phyloP scores from a whole-genome alignment of 1,140 invertebrate species.

The Anthonomus grandis region DNA sequence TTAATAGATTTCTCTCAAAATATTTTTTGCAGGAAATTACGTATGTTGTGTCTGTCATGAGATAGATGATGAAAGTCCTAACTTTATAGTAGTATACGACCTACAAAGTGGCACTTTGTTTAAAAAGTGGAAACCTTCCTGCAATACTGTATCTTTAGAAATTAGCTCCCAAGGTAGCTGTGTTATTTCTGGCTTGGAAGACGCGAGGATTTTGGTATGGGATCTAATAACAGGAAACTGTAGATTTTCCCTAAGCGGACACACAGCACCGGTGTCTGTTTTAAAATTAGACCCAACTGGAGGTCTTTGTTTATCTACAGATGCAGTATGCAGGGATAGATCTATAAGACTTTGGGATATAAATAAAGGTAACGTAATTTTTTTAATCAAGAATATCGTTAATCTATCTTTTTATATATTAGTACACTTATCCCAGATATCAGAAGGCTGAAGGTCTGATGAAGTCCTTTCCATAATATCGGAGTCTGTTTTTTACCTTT shows the following conservation, averaged over 20 bases:
- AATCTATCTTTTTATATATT: no score
- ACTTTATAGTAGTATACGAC: slow-evolving; percentile 89
- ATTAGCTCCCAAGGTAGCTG: slow-evolving; percentile 76
- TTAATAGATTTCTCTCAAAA: no score
- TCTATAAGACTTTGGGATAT: slow-evolving; percentile 78
- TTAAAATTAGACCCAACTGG: slow-evolving; percentile 70
- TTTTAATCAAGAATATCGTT: no score
- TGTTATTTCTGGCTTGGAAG: slow-evolving; percentile 79
- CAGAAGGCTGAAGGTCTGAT: no score
- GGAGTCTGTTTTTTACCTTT: no score
- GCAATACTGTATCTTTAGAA: slow-evolving; percentile 73
- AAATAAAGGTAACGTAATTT: slow-evolving; percentile 62
- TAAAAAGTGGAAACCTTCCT: slow-evolving; percentile 84
- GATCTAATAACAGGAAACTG: slow-evolving; percentile 79
- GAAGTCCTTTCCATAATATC: no score
- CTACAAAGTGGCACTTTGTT: slow-evolving; percentile 88
- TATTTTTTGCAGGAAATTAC: slow-evolving; percentile 58
- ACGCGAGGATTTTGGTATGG: slow-evolving; percentile 80
- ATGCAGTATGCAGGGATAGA: slow-evolving; percentile 65
- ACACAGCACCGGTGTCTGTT: slow-evolving; percentile 69
- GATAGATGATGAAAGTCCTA: slow-evolving; percentile 75
- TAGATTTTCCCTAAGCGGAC: slow-evolving; percentile 68
- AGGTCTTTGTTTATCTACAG: slow-evolving; percentile 66
- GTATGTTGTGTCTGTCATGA: slow-evolving; percentile 70
- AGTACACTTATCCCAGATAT: no score